These are phyloP conservation scores for Molorchus minor DNA, from an alignment of 2,888 invertebrate species.

Conservation along the genomic window DNA sequence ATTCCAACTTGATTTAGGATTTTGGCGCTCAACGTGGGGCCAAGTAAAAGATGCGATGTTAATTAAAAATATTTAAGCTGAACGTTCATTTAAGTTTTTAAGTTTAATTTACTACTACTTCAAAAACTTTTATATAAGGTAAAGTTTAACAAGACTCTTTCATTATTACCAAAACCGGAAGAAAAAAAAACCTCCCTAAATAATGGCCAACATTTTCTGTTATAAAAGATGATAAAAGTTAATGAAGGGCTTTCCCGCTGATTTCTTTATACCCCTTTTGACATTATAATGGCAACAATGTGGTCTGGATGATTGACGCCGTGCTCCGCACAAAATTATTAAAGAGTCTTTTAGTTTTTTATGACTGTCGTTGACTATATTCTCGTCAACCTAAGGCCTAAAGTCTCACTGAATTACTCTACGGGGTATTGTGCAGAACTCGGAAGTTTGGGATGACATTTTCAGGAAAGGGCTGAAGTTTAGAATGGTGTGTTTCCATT, in stretches of 20 bases:
- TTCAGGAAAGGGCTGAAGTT: too few species aligned
- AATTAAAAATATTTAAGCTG: too few species aligned
- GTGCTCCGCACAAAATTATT: conserved; percentile 18
- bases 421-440: conserved; percentile 20
- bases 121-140: too few species aligned
- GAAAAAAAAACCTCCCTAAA: not conserved
- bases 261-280: conserved; percentile 12
- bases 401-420: conserved; percentile 20
- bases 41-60: too few species aligned
- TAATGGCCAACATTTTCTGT: not conserved
- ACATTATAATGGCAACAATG: conserved; percentile 5
- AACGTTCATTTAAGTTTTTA: too few species aligned
- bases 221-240: conserved; percentile 5
- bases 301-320: conserved; percentile 13
- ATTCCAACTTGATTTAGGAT: too few species aligned
- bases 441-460: too few species aligned
- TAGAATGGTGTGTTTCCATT: too few species aligned
- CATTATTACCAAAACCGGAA: too few species aligned
- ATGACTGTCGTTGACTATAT: not conserved
- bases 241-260: conserved; percentile 9
- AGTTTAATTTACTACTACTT: too few species aligned
- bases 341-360: conserved; percentile 20
- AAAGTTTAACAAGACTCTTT: too few species aligned
- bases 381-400: conserved; percentile 17
- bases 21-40: too few species aligned